phyloP scores from a whole-genome alignment of 2,888 invertebrate species.

The Apocheima hispidaria region DNA sequence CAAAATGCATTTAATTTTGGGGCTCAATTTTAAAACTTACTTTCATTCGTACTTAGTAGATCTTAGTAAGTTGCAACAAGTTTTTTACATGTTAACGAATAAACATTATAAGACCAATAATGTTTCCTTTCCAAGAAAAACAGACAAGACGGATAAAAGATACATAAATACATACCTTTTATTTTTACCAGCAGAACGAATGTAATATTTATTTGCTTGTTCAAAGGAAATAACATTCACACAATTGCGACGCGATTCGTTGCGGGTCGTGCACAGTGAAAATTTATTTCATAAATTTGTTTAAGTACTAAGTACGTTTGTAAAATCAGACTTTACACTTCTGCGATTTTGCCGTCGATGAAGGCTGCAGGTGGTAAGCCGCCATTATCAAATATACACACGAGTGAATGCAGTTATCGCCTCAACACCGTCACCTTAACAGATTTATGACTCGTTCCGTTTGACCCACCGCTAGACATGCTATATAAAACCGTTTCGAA shows the following conservation, averaged over 20 bases:
- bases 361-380: constrained; percentile 55
- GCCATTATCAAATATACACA: constrained; percentile 72
- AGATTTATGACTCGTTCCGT: constrained; percentile 69
- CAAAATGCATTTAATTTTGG: constrained; percentile 11
- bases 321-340: constrained; percentile 38
- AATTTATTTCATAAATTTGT: constrained; percentile 14
- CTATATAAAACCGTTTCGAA: constrained; percentile 60
- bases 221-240: constrained; percentile 19
- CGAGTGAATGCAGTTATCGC: constrained; percentile 71
- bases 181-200: constrained; percentile 4
- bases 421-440: constrained; percentile 64
- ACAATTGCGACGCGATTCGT: constrained; percentile 16
- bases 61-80: not conserved
- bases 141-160: constrained; percentile 3
- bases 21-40: not conserved
- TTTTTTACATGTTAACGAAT: not conserved
- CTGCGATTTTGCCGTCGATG: constrained; percentile 40
- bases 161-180: constrained; percentile 5
- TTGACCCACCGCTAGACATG: constrained; percentile 58
- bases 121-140: not conserved
- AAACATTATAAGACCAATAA: not conserved
- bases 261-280: constrained; percentile 4
- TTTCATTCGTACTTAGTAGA: not conserved
- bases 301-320: constrained; percentile 4
- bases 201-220: constrained; percentile 21